These are phyloP conservation scores for Idaea aversata DNA, from an alignment of 2,888 invertebrate species.

Conservation along the genomic window DNA sequence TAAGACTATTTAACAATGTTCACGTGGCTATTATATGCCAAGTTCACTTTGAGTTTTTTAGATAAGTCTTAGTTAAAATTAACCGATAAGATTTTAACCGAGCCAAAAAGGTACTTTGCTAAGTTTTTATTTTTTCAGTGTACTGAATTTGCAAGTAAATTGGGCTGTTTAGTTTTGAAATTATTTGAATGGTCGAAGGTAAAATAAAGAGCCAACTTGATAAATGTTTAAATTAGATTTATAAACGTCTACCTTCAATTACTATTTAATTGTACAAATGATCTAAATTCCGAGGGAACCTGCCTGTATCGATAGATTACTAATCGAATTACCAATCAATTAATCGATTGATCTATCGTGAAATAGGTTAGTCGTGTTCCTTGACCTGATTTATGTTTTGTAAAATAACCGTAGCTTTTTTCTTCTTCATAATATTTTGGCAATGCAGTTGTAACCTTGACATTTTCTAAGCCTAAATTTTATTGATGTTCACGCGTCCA, in stretches of 20 bases:
- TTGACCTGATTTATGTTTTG: neutral
- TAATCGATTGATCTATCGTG: neutral
- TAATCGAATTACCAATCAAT: neutral
- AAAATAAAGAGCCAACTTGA: neutral
- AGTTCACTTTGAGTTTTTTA: too few species aligned
- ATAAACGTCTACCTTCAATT: neutral
- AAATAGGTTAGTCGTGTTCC: neutral
- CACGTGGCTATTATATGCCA: too few species aligned
- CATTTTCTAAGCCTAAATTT: too few species aligned
- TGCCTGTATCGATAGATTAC: neutral
- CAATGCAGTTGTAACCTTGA: too few species aligned
- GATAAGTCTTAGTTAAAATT: too few species aligned
- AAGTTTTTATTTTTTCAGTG: too few species aligned
- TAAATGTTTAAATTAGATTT: neutral
- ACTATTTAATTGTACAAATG: neutral
- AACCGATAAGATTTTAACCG: too few species aligned
- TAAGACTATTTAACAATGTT: too few species aligned
- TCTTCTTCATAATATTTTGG: neutral
- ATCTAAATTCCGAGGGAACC: neutral
- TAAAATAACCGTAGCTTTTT: neutral
- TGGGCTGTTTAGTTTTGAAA: neutral
- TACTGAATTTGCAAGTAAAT: constrained; percentile 1
- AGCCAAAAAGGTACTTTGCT: too few species aligned
- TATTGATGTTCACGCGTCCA: neutral
- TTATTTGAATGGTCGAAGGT: neutral